A percentile compares a stretch with the other conserved stretches of the same genome.
Conservation (phyloP, 2,113 vertebrate genomes). For the Mixornis gularis region DNA sequence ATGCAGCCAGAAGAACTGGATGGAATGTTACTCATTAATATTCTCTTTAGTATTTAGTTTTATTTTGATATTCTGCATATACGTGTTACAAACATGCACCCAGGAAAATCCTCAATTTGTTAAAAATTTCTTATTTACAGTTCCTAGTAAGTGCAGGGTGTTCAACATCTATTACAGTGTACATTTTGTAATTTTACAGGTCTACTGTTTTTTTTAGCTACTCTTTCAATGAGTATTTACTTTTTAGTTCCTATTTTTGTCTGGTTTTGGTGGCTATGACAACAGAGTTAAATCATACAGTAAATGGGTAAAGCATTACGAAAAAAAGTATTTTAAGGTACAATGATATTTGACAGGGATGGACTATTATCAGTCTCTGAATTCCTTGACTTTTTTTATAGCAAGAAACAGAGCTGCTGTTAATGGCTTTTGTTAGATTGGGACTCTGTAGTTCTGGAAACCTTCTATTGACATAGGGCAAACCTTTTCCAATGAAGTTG, state of each 20-base stretch:
- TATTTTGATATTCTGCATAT: slow-evolving; percentile 24
- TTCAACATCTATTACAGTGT: not conserved
- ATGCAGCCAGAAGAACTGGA: not conserved
- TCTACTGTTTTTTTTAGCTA: not conserved
- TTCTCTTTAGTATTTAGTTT: not conserved
- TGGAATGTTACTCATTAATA: not conserved
- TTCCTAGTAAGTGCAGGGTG: not conserved
- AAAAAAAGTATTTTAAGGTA: not conserved
- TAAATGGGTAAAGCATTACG: not conserved
- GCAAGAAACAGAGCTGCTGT: not conserved
- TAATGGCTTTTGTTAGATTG: not conserved
- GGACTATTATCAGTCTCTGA: not conserved
- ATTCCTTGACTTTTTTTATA: not conserved
- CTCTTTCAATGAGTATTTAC: not conserved
- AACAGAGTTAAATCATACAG: not conserved
- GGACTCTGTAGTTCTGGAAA: not conserved
- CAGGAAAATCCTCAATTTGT: not conserved
- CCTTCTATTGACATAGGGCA: not conserved
- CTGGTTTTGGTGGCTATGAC: not conserved
- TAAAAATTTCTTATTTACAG: not conserved
- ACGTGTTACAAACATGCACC: not conserved
- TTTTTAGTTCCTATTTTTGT: not conserved
- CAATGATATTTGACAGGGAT: not conserved
- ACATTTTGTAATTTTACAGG: not conserved
- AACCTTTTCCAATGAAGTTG: not conserved